Base-by-base conservation (phyloP, 2,888 invertebrate genomes). In the Campopleginae sp. region DNA sequence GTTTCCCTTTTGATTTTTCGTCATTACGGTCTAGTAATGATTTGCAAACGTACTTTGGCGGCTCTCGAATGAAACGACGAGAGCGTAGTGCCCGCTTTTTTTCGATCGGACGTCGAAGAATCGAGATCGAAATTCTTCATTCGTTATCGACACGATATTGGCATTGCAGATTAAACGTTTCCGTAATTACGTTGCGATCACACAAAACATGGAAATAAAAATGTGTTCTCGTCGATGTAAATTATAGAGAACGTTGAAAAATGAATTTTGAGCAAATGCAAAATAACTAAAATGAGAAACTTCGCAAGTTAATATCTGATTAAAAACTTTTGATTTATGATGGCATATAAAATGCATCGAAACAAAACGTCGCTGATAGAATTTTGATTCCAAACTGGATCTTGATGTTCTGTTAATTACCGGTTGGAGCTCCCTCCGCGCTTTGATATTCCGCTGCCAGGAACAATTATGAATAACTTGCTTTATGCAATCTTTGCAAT, bases 191-290 rank as follows among this genome's bases (percentile, higher is more conserved):
- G 70, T n/a, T 31, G n/a, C n/a, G 7, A n/a, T 70, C n/a, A 2
- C 54, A 54, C 19, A 33, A 54, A 54, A 31, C 38, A 51, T 19
- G 54, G 12, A 12, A 54, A 48, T 38, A 46, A 33, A 31, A 38
- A 54, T 19, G 10, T 38, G 0, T 19, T 54, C 12, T 71, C 10
- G 8, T 8, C 54, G 48, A 23, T 8, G 68, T 31, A 68, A 46
- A 68, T 46, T 44, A 14, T n/a, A 48, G 17, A 10, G 1, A 14
- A 46, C 23, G 63, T 31, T 44, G 6, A 5, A 70, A 31, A 70
- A 70, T 31, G 10, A 5, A 48, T 70, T 70, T 48, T 48, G 19
- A 17, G 70, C n/a, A 48, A n/a, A 70, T 70, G 48, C 48, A 48
- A 70, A 70, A 70, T 38, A 31, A 31, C n/a, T 70, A 2, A 27